Evolutionary conservation across 2,113 vertebrate species (phyloP).

Genomic region (Myrmophylax atrothorax): DNA sequence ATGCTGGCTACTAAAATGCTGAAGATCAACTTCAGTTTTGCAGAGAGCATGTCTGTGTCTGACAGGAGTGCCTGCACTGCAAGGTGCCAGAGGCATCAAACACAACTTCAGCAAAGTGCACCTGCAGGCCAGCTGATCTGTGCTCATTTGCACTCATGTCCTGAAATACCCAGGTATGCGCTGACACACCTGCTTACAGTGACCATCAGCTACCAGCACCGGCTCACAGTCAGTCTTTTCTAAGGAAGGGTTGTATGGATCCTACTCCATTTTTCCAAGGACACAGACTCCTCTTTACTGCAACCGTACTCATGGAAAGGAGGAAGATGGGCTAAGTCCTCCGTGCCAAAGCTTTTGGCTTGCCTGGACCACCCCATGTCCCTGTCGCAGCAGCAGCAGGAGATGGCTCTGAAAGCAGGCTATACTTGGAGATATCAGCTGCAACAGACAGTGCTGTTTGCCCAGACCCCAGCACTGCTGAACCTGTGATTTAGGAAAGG

Average conservation of each 20-base stretch:
- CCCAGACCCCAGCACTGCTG: not conserved
- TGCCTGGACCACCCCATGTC: rapidly evolving
- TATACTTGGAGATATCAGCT: not conserved
- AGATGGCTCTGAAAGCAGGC: not conserved
- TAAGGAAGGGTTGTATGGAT: not conserved
- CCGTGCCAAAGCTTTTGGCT: not conserved
- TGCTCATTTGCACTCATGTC: not conserved
- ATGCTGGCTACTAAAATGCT: not conserved
- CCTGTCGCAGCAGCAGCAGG: not conserved
- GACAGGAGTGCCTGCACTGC: not conserved
- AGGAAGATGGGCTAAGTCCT: not conserved
- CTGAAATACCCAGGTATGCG: not conserved
- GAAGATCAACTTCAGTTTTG: not conserved
- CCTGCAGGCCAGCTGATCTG: not conserved
- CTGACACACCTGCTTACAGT: not conserved
- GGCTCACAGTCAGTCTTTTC: not conserved
- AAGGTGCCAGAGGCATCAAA: not conserved
- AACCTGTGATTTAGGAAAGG: not conserved
- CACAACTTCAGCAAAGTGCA: not conserved
- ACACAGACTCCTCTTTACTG: rapidly evolving
- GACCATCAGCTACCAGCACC: not conserved
- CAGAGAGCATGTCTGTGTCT: not conserved
- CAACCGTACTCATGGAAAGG: not conserved
- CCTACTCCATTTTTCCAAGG: not conserved
- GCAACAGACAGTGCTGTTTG: not conserved